Percentiles rank a stretch among this genome's conserved stretches.
These are phyloP conservation scores for Drosophila mercatorum DNA, from an alignment of 2,888 invertebrate species.

Conservation along the genomic window DNA sequence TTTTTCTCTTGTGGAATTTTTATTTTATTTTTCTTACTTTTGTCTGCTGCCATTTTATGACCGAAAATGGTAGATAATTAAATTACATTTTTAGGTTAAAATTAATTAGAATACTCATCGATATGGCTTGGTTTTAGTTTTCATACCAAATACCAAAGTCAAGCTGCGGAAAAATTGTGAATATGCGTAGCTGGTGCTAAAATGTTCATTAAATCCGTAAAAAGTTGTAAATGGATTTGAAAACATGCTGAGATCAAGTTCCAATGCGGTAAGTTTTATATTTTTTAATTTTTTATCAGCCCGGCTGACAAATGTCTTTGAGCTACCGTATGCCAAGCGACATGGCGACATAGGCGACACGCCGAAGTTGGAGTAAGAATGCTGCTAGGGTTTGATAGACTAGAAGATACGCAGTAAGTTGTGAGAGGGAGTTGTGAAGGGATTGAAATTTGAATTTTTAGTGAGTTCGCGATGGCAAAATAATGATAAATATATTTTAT, in stretches of 20 bases:
- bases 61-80: constrained; percentile 37
- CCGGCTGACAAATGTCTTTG: constrained; percentile 54
- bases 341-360: background rate
- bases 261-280: constrained; percentile 13
- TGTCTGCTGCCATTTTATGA: constrained; percentile 12
- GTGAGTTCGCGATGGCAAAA: background rate
- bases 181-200: constrained; percentile 45
- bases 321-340: constrained; percentile 50
- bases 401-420: constrained; percentile 26
- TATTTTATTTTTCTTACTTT: too few relatives aligned
- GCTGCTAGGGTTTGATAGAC: constrained; percentile 23
- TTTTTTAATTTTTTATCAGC: constrained; percentile 40
- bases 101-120: constrained; percentile 45
- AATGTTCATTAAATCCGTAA: constrained; percentile 54
- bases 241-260: constrained; percentile 51
- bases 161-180: constrained; percentile 41
- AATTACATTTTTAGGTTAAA: constrained; percentile 46
- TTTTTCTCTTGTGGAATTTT: constrained; percentile 11
- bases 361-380: constrained; percentile 19
- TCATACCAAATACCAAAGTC: constrained; percentile 30
- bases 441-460: background rate
- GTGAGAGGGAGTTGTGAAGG: background rate
- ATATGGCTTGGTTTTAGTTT: background rate
- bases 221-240: constrained; percentile 60
- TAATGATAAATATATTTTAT: too few relatives aligned